These are phyloP conservation scores for Tribolium madens DNA, from an alignment of 1,140 invertebrate species.

Conservation along the genomic window DNA sequence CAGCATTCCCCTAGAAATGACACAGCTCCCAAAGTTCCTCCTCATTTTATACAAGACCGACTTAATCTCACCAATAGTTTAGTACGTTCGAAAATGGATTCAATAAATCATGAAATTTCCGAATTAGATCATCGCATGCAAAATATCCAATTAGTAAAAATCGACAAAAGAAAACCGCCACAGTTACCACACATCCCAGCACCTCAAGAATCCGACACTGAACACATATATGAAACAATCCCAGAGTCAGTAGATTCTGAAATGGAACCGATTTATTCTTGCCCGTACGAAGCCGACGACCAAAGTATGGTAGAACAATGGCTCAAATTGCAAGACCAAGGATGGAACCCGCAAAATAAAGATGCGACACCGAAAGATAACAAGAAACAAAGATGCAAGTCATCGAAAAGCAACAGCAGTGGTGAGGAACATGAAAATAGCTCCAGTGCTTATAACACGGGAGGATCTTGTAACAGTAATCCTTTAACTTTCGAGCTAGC, in stretches of 20 bases:
- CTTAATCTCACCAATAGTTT: conserved; percentile 62
- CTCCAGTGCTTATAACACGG: conserved; percentile 83
- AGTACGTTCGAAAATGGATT: conserved; percentile 61
- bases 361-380: conserved; percentile 52
- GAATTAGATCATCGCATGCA: conserved; percentile 64
- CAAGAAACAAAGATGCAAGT: conserved; percentile 57
- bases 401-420: conserved; percentile 69
- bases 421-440: conserved; percentile 74
- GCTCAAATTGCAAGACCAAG: conserved; percentile 61
- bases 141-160: conserved; percentile 61
- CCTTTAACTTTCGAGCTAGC: conserved; percentile 74
- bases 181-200: conserved; percentile 58
- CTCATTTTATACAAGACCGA: conserved; percentile 59
- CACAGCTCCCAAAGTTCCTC: conserved; percentile 57
- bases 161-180: conserved; percentile 59
- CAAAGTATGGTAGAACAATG: conserved; percentile 62
- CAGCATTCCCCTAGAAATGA: conserved; percentile 60
- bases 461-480: conserved; percentile 80
- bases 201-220: conserved; percentile 66
- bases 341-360: conserved; percentile 61
- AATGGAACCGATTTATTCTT: conserved; percentile 74
- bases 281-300: conserved; percentile 72
- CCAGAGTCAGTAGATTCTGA: conserved; percentile 72
- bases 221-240: conserved; percentile 79
- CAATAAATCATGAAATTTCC: conserved; percentile 63